Evolutionary conservation across 2,113 vertebrate species (phyloP), one percentile per base, ranked within the genome.

Genomic region (Martes martes): DNA sequence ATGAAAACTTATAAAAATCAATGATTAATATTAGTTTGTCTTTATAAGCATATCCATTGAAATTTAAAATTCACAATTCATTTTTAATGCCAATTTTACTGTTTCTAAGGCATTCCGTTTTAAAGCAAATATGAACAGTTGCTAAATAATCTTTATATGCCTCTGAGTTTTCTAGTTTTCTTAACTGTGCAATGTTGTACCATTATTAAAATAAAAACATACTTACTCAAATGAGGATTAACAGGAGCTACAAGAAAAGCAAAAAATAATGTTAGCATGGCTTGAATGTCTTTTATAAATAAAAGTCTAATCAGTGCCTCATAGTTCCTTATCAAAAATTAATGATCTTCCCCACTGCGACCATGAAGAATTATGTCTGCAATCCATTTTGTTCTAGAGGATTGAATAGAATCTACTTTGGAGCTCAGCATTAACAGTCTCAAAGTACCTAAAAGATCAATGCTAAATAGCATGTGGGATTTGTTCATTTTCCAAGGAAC

Each of bases 161-260:
- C n/a, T 96, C 83, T 45, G 39, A 2, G 52, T 76, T 33, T 73
- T 47, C 6, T 57, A 52, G 31, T 89, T 82, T 71, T 45, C 18
- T 42, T 78, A 81, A 21, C 65, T 94, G 19, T 95, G 23, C 80
- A 94, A 92, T 80, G n/a, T 3, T 90, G 18, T 86, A 9, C 19
- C 6, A 90, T 61, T 67, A 74, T 65, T 39, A 36, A 61, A 91
- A 61, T 63, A 15, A 95, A 98, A 83, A 93, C 79, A 96, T 98
- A 99, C 99, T 99, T 98, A 99, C 99, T 98, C 83, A 99, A 98
- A 76, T 99, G 99, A 74, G 99, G 99, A 95, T 99, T 99, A 95
- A 99, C 99, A 23, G 99, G 99, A 98, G 99, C 99, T 99, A 92
- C 3, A 98, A 98, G 90, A 96, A 33, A 98, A 84, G 96, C 26